A percentile compares a stretch with the other conserved stretches of the same genome.
phyloP scores from a whole-genome alignment of 2,113 vertebrate species.

The Petaurus breviceps region DNA sequence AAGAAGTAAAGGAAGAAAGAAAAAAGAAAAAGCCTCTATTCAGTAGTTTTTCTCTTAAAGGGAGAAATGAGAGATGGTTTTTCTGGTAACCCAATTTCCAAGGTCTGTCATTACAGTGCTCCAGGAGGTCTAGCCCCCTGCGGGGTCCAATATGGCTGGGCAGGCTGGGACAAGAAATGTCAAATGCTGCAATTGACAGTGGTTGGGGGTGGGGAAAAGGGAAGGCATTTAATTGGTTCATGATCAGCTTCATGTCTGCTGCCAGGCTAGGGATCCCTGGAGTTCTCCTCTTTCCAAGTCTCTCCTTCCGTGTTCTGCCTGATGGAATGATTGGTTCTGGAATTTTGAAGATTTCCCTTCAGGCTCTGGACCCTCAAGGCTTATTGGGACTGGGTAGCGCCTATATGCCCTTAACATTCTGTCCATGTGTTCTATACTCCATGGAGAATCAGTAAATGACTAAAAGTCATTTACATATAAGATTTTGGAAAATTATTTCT shows the following conservation, averaged over 20 bases:
- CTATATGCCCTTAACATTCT: background rate
- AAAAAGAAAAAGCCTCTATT: conserved; percentile 59
- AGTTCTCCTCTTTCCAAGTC: background rate
- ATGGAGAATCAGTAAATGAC: background rate
- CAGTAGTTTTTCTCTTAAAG: conserved; percentile 69
- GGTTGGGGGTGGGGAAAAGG: background rate
- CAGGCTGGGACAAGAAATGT: background rate
- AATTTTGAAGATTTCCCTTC: background rate
- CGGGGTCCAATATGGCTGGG: conserved; percentile 1
- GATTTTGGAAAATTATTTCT: background rate
- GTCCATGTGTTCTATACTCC: background rate
- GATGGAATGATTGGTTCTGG: background rate
- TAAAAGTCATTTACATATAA: background rate
- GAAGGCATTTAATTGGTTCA: background rate
- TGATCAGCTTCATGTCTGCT: background rate
- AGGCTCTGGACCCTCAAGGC: background rate
- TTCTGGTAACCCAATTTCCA: conserved; percentile 75
- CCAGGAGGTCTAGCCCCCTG: conserved; percentile 60
- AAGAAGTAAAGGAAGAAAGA: conserved; percentile 64
- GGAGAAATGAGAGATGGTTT: conserved; percentile 73
- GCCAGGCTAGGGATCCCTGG: background rate
- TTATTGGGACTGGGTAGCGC: background rate
- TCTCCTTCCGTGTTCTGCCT: background rate
- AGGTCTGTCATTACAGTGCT: conserved; percentile 67
- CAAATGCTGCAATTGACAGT: background rate